phyloP scores from a whole-genome alignment of 1,140 invertebrate genomes.

The Nasonia vitripennis region DNA sequence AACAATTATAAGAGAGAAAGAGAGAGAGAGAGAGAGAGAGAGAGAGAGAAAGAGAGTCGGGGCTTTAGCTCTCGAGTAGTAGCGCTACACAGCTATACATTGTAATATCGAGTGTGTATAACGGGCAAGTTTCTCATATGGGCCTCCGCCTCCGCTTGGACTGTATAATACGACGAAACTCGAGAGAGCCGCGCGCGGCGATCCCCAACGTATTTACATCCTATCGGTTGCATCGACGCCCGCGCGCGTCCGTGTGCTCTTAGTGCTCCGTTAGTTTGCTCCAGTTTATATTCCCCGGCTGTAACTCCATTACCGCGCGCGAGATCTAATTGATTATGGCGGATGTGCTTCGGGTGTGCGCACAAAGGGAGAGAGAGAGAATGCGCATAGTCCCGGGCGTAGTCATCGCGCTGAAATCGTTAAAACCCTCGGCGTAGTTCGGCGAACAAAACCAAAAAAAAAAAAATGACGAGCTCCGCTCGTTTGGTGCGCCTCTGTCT shows the following conservation, averaged over 20 bases:
- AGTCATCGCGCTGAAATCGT: neutral
- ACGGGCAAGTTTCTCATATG: neutral
- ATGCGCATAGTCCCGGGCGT: no score
- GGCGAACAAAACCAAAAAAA: neutral
- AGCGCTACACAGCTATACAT: no score
- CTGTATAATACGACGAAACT: neutral
- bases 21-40: no score
- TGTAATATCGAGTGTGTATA: no score
- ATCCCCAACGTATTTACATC: slow-evolving; percentile 26
- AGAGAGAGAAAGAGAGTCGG: neutral
- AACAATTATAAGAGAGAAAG: slow-evolving; percentile 2
- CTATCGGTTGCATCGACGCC: slow-evolving; percentile 38
- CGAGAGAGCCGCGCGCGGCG: neutral
- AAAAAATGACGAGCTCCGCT: neutral
- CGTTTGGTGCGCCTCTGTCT: neutral
- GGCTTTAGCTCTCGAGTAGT: no score
- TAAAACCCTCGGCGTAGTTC: neutral
- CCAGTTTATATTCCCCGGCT: slow-evolving; percentile 65
- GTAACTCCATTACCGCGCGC: slow-evolving; percentile 65
- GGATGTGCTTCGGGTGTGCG: neutral
- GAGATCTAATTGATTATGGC: slow-evolving; percentile 68
- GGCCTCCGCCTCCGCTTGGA: neutral
- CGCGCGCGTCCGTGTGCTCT: slow-evolving; percentile 54
- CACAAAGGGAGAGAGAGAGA: slow-evolving; percentile 50
- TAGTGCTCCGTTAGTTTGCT: slow-evolving; percentile 59